Conservation (phyloP, 2,113 vertebrate genomes). For the Sturnira hondurensis region DNA sequence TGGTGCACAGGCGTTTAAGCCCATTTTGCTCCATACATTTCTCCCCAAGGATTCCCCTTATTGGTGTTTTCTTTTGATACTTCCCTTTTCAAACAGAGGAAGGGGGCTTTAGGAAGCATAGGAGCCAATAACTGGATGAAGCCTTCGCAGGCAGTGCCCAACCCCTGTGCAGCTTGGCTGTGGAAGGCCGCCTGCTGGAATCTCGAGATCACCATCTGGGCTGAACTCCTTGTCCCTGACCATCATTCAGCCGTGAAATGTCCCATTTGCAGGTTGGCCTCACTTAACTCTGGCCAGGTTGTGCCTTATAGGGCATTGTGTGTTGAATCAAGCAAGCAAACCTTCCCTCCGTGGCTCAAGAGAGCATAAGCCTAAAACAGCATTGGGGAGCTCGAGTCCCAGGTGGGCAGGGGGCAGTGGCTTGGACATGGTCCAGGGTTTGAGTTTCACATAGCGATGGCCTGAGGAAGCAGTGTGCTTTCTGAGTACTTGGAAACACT, state of each 20-base stretch:
- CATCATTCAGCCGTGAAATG: not conserved
- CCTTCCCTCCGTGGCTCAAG: too few species aligned
- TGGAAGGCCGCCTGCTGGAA: not conserved
- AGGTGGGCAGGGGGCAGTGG: accelerated
- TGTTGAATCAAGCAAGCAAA: not conserved
- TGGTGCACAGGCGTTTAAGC: not conserved
- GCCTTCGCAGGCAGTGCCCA: not conserved
- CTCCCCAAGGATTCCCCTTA: not conserved
- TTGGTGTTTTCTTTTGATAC: not conserved
- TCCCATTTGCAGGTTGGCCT: not conserved
- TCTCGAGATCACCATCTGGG: not conserved
- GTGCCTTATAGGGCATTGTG: not conserved
- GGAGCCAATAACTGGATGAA: not conserved
- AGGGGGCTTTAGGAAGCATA: not conserved
- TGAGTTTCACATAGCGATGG: not conserved
- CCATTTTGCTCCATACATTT: not conserved
- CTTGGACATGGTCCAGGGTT: not conserved
- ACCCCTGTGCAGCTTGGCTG: not conserved
- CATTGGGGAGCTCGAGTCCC: not conserved
- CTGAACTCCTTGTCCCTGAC: not conserved
- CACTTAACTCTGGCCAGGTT: not conserved
- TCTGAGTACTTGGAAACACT: not conserved
- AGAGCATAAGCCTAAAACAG: not conserved
- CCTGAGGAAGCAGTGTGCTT: not conserved
- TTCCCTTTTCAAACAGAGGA: not conserved